These are phyloP conservation scores for Neoitamus cyanurus DNA, from an alignment of 2,888 invertebrate species.

Conservation along the genomic window DNA sequence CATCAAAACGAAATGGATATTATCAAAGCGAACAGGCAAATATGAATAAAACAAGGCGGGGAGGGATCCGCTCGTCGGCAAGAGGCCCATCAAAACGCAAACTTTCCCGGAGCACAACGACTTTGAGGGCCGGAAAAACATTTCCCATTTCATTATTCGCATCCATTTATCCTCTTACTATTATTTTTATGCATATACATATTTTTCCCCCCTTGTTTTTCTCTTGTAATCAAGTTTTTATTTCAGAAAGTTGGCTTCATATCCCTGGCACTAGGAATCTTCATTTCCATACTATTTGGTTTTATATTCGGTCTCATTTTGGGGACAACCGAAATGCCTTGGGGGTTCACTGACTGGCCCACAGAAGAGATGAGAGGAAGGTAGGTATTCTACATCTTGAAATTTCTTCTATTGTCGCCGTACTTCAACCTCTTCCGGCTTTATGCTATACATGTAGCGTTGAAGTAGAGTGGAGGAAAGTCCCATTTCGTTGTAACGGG, in stretches of 20 bases:
- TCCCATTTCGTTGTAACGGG: background rate
- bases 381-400: constrained; percentile 63
- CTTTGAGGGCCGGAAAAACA: background rate
- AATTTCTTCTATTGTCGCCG: background rate
- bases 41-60: background rate
- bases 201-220: constrained; percentile 2
- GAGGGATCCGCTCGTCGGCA: background rate
- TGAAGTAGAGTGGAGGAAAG: background rate
- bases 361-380: constrained; percentile 83
- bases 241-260: constrained; percentile 75
- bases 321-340: constrained; percentile 79
- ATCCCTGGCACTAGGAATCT: constrained; percentile 76
- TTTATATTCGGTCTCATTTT: constrained; percentile 81
- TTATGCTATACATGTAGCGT: background rate
- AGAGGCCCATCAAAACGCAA: background rate
- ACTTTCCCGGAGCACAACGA: background rate
- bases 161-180: constrained; percentile 6
- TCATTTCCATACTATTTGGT: constrained; percentile 81
- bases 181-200: constrained; percentile 30
- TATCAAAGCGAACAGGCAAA: background rate
- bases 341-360: constrained; percentile 81
- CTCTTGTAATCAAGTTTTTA: constrained; percentile 35
- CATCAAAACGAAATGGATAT: background rate
- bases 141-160: background rate
- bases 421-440: background rate